These are phyloP conservation scores for Aphelenchoides fujianensis DNA, from an alignment of 1,140 invertebrate genomes.

Conservation along the genomic window DNA sequence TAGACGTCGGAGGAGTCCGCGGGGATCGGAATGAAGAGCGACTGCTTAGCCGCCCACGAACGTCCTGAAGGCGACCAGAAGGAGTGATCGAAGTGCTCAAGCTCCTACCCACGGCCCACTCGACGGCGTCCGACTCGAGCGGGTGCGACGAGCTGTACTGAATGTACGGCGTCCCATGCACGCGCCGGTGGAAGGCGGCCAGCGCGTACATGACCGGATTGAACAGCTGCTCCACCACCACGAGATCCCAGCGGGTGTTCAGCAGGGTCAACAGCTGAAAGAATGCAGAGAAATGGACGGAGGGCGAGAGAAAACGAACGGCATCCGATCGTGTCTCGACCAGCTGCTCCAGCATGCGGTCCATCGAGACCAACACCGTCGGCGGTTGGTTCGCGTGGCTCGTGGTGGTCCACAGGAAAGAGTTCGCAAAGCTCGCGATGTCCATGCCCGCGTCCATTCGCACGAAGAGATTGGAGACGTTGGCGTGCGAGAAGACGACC, in stretches of 20 bases:
- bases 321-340: background rate
- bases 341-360: background rate
- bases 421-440: too few species aligned
- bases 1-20: constrained; percentile 7
- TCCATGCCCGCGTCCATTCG: background rate
- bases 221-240: constrained; percentile 7
- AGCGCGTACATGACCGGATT: constrained; percentile 1
- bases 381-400: constrained; percentile 6
- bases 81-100: background rate
- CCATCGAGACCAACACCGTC: background rate
- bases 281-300: too few species aligned
- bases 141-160: constrained; percentile 8
- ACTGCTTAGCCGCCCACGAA: constrained; percentile 20
- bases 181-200: constrained; percentile 4
- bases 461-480: background rate
- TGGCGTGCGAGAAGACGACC: background rate
- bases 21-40: constrained; percentile 12
- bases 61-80: background rate
- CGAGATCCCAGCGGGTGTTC: background rate
- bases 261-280: background rate
- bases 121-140: constrained; percentile 13
- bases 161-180: constrained; percentile 16
- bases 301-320: background rate
- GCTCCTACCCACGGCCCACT: too few species aligned
- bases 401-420: background rate